These are phyloP conservation scores for Heliconius charithonia DNA, from an alignment of 2,888 invertebrate genomes.

Conservation along the genomic window DNA sequence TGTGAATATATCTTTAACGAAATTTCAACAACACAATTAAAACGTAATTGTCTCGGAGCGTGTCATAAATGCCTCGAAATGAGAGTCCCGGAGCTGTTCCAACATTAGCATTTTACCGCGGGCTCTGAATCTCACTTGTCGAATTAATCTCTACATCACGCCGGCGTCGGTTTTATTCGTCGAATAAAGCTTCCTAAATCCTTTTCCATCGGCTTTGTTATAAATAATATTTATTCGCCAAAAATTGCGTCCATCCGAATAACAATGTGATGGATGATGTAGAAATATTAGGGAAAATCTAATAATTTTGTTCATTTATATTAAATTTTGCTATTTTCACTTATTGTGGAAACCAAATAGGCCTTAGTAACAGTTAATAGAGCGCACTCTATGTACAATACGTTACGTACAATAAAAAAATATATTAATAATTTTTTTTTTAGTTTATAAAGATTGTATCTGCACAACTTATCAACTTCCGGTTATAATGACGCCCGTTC, in stretches of 20 bases:
- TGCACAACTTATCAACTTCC: no score
- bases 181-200: slow-evolving; percentile 11
- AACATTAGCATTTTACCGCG: slow-evolving; percentile 19
- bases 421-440: no score
- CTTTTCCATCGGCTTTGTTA: slow-evolving; percentile 25
- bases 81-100: neutral
- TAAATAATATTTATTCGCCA: slow-evolving; percentile 17
- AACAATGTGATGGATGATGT: slow-evolving; percentile 10
- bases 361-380: neutral
- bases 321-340: neutral
- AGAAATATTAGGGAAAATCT: neutral
- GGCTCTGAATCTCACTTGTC: slow-evolving; percentile 13
- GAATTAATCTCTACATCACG: slow-evolving; percentile 13
- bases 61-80: slow-evolving; percentile 10
- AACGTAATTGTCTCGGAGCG: neutral
- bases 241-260: slow-evolving; percentile 2
- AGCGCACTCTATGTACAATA: no score
- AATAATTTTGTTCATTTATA: slow-evolving; percentile 9
- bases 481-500: no score
- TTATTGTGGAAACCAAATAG: neutral
- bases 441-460: no score
- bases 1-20: neutral
- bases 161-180: slow-evolving; percentile 19
- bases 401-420: no score
- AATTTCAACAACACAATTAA: neutral